Base-by-base conservation (phyloP, 2,888 invertebrate genomes). In the Drosophila subquinaria region DNA sequence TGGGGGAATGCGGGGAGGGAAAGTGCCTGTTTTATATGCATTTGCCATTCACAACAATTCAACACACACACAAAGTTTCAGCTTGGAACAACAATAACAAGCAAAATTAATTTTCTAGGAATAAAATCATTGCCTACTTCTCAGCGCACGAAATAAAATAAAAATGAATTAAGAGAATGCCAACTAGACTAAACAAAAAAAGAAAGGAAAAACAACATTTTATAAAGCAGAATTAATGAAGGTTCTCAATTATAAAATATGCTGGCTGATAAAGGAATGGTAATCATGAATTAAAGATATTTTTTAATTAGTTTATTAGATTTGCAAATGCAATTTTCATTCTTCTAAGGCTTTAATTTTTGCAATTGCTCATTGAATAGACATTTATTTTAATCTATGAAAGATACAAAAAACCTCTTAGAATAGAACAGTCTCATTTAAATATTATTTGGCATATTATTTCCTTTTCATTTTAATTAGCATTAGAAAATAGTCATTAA, bases 91-190 rank as follows among this genome's bases (percentile, higher is more conserved):
- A 56, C 38, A 61, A 69, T 42, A 60, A 40, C 45, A 35, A 55
- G 42, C 42, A 23, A 48, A 17, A 40, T 51, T 45, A 50, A 50
- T 50, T 23, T 45, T 11, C 17, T 33, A n/a, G 23, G 4, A 4
- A 51, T 36, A 53, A 47, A 33, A 51, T 5, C 33, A 45, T 72
- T 64, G 73, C 72, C 57, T 72, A 55, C 55, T 72, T 72, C 50
- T 55, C n/a, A 50, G 68, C 48, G 45, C 4, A 15, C 8, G n/a
- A 6, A 52, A 45, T 20, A 9, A 45, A 36, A 59, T 11, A 5
- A 59, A 48, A 59, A 57, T 35, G 23, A 15, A 23, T 35, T 15
- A 57, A 13, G 10, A 6, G 3, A 17, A 3, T 38, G n/a, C n/a
- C n/a, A n/a, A 42, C 43, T 35, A 20, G 13, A 38, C 47, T 59